phyloP scores from a whole-genome alignment of 2,888 invertebrate genomes.

The Synergus umbraculus region DNA sequence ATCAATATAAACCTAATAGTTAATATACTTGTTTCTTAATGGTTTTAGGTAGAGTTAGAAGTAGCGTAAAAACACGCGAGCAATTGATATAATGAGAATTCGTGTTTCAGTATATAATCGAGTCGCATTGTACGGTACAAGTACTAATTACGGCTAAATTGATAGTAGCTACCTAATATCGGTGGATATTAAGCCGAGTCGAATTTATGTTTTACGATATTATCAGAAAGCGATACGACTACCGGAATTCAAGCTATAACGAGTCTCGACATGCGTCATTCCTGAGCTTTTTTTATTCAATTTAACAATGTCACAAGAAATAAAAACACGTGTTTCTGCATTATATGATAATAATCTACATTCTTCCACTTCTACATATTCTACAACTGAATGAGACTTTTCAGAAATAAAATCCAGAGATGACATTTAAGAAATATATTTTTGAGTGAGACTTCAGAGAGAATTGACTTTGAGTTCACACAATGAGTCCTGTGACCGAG shows the following conservation, averaged over 20 bases:
- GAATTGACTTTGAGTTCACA: conserved; percentile 30
- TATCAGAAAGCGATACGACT: conserved; percentile 5
- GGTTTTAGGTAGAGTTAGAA: background rate
- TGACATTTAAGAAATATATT: too few species aligned
- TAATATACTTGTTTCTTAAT: too few species aligned
- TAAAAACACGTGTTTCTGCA: too few species aligned
- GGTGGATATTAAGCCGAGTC: background rate
- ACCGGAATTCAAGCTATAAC: background rate
- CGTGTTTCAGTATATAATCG: conserved; percentile 46
- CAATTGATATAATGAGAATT: conserved; percentile 48
- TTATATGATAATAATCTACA: background rate
- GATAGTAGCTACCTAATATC: background rate
- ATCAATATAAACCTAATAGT: background rate
- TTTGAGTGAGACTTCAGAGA: too few species aligned
- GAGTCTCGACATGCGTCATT: background rate
- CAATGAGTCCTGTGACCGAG: conserved; percentile 54
- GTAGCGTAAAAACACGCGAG: conserved; percentile 24
- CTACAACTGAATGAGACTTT: background rate
- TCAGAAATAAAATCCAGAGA: too few species aligned
- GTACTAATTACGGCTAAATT: conserved; percentile 37
- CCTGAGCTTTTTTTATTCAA: background rate
- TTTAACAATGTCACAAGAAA: background rate
- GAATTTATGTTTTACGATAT: background rate
- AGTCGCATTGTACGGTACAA: conserved; percentile 41
- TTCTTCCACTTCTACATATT: too few species aligned